Conservation (phyloP, 2,888 invertebrate species). For the Orthosia gracilis region DNA sequence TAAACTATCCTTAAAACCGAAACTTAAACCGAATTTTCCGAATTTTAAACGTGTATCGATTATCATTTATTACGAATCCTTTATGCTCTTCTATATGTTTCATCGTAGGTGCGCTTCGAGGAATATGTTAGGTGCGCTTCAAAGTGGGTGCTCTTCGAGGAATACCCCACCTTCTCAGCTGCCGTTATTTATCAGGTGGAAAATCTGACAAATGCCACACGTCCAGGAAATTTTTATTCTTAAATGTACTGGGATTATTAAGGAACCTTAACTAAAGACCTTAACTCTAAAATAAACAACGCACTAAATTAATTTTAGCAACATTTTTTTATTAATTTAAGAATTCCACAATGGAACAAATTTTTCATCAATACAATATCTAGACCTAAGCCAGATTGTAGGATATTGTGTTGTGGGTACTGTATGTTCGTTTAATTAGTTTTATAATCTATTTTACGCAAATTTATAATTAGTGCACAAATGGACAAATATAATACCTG, state of each 20-base stretch:
- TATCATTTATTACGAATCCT: too few relatives aligned
- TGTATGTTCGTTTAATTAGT: slow-evolving; percentile 71
- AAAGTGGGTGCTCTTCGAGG: too few relatives aligned
- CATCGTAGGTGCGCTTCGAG: too few relatives aligned
- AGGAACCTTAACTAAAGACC: slow-evolving; percentile 14
- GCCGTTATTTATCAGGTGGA: background rate
- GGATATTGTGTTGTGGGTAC: slow-evolving; percentile 77
- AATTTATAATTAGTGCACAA: slow-evolving; percentile 80
- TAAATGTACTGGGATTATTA: background rate
- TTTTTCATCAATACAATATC: slow-evolving; percentile 86
- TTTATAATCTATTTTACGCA: slow-evolving; percentile 64
- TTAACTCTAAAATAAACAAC: slow-evolving; percentile 78
- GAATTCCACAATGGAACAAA: slow-evolving; percentile 91
- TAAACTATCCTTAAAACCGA: too few relatives aligned
- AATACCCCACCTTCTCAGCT: too few relatives aligned
- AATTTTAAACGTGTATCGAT: too few relatives aligned
- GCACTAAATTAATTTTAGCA: slow-evolving; percentile 85
- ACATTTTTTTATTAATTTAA: slow-evolving; percentile 92
- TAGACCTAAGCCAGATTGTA: slow-evolving; percentile 88
- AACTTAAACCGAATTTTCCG: too few relatives aligned
- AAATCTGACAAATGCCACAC: background rate
- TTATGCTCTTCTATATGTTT: too few relatives aligned
- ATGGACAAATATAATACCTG: slow-evolving; percentile 84
- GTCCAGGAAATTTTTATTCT: too few relatives aligned
- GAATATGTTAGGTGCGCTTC: too few relatives aligned